Base-by-base conservation (phyloP, 1,140 invertebrate species). In the Halictus rubicundus region DNA sequence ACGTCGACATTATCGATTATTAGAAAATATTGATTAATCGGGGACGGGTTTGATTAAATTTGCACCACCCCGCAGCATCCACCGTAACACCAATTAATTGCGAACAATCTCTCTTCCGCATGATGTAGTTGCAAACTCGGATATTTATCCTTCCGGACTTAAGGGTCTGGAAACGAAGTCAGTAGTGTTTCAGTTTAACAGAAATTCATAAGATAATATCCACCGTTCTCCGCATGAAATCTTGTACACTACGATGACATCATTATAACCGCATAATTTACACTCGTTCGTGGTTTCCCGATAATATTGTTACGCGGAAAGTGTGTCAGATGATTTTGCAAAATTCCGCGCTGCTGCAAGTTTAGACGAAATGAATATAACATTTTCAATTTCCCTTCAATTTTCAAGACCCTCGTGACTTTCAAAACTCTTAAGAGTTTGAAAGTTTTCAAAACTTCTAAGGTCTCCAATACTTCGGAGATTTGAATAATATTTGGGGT, bases 401-500 rank as follows among this genome's bases (percentile, higher is more conserved):
- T 59, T 78, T 78, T 63, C 75, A 52, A 60, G 49, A 70, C 42
- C 70, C 52, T 39, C 16, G 59, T 39, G 61, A 70, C 68, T 66
- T 70, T 77, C 7, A 27, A 16, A 60, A 52, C 68, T 71, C 68
- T 78, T 78, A 78, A 52, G 63, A 78, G 68, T 78, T 59, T 71
- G 37, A 61, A 78, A 27, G 46, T 70, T 60, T 49, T 19, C 68
- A 69, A 78, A 70, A 78, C 57, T 52, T 71, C 3, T 42, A 69
- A 78, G 42, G 46, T 70, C 69, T 49, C n/a, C 68, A 69, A 78
- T 78, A 78, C 57, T 52, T 71, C 3, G 57, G 52, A 78, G 68
- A 78, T 78, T 78, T 78, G 75, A 71, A 78, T 70, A 78, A 78
- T 71, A 78, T 78, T 78, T 61, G 42, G 70, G 32, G n/a, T 71